Percentiles rank a stretch among this genome's conserved stretches.
phyloP scores from a whole-genome alignment of 2,797 vertebrate species.

The Dipus sagitta region DNA sequence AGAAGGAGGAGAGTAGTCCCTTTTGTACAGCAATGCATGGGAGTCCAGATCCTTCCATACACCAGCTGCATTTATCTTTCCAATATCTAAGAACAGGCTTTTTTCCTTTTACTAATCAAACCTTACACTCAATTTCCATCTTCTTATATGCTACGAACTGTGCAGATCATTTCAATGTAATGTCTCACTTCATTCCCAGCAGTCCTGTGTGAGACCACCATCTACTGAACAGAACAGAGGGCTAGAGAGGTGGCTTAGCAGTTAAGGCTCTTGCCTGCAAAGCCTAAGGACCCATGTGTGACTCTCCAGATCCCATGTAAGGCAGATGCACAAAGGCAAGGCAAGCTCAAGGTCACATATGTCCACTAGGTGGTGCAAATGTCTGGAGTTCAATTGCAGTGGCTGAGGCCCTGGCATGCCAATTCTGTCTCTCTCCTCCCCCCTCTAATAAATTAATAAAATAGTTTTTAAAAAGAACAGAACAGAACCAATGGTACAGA shows the following conservation, averaged over 20 bases:
- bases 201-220: not conserved
- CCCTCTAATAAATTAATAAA: no score
- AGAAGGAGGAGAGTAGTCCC: not conserved
- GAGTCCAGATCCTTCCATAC: not conserved
- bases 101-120: not conserved
- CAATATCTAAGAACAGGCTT: not conserved
- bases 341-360: no score
- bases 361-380: no score
- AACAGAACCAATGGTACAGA: not conserved
- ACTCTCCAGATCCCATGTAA: no score
- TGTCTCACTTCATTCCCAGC: not conserved
- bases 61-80: not conserved
- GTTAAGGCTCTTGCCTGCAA: no score
- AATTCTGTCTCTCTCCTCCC: no score
- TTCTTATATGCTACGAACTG: not conserved
- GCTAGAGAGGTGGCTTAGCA: no score
- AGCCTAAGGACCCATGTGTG: no score
- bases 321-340: no score
- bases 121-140: not conserved
- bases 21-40: not conserved
- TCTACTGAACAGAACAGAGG: not conserved
- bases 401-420: no score
- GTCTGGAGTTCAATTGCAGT: no score
- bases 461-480: no score
- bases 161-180: not conserved